Conservation (phyloP, 2,888 invertebrate genomes). For the Drosophila buzzatii region DNA sequence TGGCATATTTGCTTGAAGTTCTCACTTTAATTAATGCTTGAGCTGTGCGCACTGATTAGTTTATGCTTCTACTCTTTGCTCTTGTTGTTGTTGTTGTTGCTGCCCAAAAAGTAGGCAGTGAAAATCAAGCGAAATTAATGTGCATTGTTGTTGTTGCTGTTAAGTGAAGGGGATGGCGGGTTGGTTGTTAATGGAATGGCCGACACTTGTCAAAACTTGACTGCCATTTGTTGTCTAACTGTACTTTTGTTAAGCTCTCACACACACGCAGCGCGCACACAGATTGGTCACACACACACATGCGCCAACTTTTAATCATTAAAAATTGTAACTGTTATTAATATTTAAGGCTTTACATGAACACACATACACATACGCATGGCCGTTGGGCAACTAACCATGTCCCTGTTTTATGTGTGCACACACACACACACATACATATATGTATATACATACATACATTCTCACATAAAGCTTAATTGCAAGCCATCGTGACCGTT, state of each 20-base stretch:
- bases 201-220: constrained; percentile 57
- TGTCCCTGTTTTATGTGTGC: constrained; percentile 31
- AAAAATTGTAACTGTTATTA: constrained; percentile 82
- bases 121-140: constrained; percentile 11
- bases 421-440: neutral
- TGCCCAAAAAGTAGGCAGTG: constrained; percentile 30
- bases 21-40: neutral
- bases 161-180: neutral
- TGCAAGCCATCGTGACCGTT: constrained; percentile 75
- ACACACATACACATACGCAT: constrained; percentile 21
- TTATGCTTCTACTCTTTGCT: neutral
- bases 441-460: neutral
- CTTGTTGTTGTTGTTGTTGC: neutral
- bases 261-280: constrained; percentile 21
- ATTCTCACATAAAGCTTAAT: constrained; percentile 63
- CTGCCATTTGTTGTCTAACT: constrained; percentile 65
- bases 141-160: neutral
- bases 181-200: neutral
- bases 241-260: constrained; percentile 62
- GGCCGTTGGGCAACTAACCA: constrained; percentile 55
- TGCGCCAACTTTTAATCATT: constrained; percentile 79
- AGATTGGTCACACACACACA: constrained; percentile 47
- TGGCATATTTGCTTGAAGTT: neutral
- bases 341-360: constrained; percentile 75
- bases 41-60: neutral